Evolutionary conservation across 1,140 invertebrate species (phyloP), one percentile per base, ranked within the genome.

Genomic region (Sarcophaga bullata): DNA sequence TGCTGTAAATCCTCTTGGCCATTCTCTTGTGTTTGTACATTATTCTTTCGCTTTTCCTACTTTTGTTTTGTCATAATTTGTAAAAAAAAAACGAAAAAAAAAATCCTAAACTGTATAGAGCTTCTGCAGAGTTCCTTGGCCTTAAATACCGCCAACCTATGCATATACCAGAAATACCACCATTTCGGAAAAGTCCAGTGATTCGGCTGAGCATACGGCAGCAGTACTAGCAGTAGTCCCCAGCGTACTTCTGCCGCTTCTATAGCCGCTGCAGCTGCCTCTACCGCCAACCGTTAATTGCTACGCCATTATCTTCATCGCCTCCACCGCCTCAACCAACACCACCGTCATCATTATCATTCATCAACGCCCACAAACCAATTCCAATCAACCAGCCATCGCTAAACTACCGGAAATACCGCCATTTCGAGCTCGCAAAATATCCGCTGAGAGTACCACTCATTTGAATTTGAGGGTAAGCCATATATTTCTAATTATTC

Each of bases 141-240:
- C 73, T 87, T 88, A 84, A 86, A 84, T 85, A 84, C 84, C 68
- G 86, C 73, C 91, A 86, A 37, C 90, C 86, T 85, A 91, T 86
- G 84, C 91, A 85, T 87, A 91, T 90, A 89, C 86, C 91, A 87
- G 88, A 91, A 84, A 93, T 92, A 85, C 92, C 92, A 68, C 92
- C 92, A 7, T 92, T 92, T 86, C 89, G 88, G 75, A 87, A 91
- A 84, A 90, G 86, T 89, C 89, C 7, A 88, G 82, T 68, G 88
- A 89, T 73, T 89, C 88, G 19, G 85, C 86, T 75, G 88, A 88
- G 75, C 85, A 86, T 25, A 88, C 86, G 85, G 85, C 80, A 88
- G 86, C 85, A 89, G 87, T 82, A 85, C 84, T n/a, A 81, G 85
- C 82, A 88, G 87, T 86, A 90, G 88, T 86, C 88, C 87, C 6